Conservation (phyloP, 2,888 invertebrate genomes). For the Aphodius sticticus region DNA sequence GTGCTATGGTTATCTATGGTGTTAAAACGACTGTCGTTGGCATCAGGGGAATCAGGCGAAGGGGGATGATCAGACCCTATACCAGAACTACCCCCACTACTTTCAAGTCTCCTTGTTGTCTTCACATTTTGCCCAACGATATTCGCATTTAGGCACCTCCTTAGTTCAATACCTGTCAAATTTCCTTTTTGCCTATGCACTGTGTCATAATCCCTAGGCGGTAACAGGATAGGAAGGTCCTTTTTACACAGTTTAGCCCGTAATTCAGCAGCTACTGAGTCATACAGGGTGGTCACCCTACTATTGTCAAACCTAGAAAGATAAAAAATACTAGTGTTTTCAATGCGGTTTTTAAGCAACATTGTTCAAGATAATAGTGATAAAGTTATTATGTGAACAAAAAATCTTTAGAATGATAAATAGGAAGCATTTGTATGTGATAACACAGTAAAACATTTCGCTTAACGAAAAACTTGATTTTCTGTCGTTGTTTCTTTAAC, state of each 20-base stretch:
- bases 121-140: constrained; percentile 67
- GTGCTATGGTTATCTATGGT: constrained; percentile 67
- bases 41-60: constrained; percentile 71
- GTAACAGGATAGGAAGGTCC: constrained; percentile 78
- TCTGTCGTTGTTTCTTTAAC: too few species aligned
- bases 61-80: constrained; percentile 91
- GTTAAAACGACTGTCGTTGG: constrained; percentile 57
- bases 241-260: constrained; percentile 73
- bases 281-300: constrained; percentile 80
- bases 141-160: constrained; percentile 75
- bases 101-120: constrained; percentile 51
- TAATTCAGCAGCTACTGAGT: constrained; percentile 91
- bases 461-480: too few species aligned
- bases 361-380: not conserved
- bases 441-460: too few species aligned
- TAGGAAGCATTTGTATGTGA: too few species aligned
- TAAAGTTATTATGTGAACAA: too few species aligned
- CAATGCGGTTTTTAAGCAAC: not conserved
- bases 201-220: constrained; percentile 95
- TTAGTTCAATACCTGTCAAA: constrained; percentile 74
- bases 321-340: not conserved
- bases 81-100: constrained; percentile 81
- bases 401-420: too few species aligned
- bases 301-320: constrained; percentile 55
- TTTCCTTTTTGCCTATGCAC: constrained; percentile 82